A percentile compares a stretch with the other conserved stretches of the same genome.
Evolutionary conservation across 2,113 vertebrate species (phyloP).

Genomic region (Burhinus oedicnemus): DNA sequence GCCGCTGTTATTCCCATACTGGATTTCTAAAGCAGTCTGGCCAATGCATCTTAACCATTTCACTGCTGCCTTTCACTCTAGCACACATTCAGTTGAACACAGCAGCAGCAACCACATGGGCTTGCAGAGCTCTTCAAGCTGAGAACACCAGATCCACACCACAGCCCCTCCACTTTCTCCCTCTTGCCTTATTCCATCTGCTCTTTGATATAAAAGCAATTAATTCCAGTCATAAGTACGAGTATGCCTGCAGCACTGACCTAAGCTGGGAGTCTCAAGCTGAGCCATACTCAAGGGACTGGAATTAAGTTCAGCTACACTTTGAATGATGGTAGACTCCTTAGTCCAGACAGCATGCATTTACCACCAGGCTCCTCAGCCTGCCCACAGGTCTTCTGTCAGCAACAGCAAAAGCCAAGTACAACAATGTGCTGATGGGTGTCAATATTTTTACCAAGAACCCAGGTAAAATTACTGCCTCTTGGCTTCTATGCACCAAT

Average conservation of each 20-base stretch:
- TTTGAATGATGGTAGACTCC: background rate
- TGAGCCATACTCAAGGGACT: background rate
- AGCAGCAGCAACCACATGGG: background rate
- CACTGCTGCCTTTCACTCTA: background rate
- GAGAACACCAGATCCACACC: background rate
- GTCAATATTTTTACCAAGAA: background rate
- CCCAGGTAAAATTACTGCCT: background rate
- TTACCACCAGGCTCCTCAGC: background rate
- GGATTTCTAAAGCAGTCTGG: background rate
- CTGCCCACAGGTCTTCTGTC: background rate
- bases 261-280: background rate
- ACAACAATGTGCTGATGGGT: background rate
- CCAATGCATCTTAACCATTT: background rate
- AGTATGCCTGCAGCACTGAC: background rate
- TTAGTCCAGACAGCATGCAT: background rate
- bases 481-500: background rate
- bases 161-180: background rate
- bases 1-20: background rate
- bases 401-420: background rate
- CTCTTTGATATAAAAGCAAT: background rate
- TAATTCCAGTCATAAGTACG: background rate
- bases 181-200: background rate
- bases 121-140: background rate
- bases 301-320: background rate
- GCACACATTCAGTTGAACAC: background rate